A percentile compares a stretch with the other conserved stretches of the same genome.
phyloP scores from a whole-genome alignment of 2,113 vertebrate genomes.

The Todiramphus saurophagus region DNA sequence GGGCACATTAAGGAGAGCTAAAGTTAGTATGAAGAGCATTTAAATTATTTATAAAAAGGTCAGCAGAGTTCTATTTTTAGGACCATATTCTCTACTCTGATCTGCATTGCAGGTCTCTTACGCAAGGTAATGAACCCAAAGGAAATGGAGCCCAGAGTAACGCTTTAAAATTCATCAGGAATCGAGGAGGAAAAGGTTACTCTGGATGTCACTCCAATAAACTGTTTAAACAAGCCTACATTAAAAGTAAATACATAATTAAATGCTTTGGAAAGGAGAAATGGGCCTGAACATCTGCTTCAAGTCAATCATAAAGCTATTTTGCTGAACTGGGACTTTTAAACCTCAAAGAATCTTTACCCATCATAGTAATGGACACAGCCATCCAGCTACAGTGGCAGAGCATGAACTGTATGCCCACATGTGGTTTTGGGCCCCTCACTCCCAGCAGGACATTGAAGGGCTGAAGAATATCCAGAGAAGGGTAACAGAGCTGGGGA shows the following conservation, averaged over 20 bases:
- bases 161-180: background rate
- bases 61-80: conserved; percentile 65
- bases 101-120: conserved; percentile 63
- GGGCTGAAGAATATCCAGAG: too few species aligned
- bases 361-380: background rate
- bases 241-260: background rate
- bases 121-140: background rate
- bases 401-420: background rate
- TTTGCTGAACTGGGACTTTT: background rate
- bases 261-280: background rate
- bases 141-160: background rate
- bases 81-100: conserved; percentile 20
- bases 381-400: background rate
- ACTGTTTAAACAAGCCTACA: background rate
- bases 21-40: conserved; percentile 55
- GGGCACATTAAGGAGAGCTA: conserved; percentile 17
- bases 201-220: background rate
- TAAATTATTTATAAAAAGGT: conserved; percentile 70
- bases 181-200: conserved; percentile 4
- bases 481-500: too few species aligned
- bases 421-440: too few species aligned
- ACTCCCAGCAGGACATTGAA: too few species aligned
- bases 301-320: background rate
- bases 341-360: background rate
- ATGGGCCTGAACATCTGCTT: background rate